Base-by-base conservation (phyloP, 2,888 invertebrate species). In the Entomobrya multifasciata region DNA sequence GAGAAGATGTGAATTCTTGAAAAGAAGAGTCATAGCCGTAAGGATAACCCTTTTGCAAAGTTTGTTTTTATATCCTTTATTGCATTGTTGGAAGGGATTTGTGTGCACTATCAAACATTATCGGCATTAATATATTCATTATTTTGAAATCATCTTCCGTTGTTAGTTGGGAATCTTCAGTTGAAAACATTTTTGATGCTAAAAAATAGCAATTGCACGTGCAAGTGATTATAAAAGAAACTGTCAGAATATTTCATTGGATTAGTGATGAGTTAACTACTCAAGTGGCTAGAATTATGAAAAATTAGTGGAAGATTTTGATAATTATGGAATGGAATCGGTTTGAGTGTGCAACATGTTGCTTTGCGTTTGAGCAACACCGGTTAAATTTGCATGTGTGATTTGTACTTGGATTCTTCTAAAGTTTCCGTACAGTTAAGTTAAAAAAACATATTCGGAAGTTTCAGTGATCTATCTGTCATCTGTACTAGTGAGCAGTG, bases 141-240 rank as follows among this genome's bases (percentile, higher is more conserved):
- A 25, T 25, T 49, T 70, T 41, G 55, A 52, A 36, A 81, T 49
- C 81, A 70, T 81, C 81, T 81, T 81, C 70, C 70, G 57, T 41
- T 55, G 70, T 30, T 70, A 25, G n/a, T 13, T 17, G 17, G 15
- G 20, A 57, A 13, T 17, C 57, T 47, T 47, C 57, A 3, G 3
- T 17, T 57, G 22, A 15, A 62, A 6, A 25, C 13, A 10, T 15
- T 2, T 30, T 27, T 25, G 30, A 5, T 72, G 44, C 47, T 60
- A 44, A 65, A 44, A 30, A 17, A 41, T 62, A 22, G 15, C 11
- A 80, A 4, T n/a, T 11, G 52, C 49, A 65, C 49, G 67, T 49
- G 67, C 36, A 49, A 65, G 67, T 67, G 65, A 60, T 80, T 80
- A 80, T 80, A 80, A 80, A 80, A 80, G 79, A 80, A 62, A 80